Evolutionary conservation across 2,113 vertebrate species (phyloP).

Genomic region (Sorex araneus): DNA sequence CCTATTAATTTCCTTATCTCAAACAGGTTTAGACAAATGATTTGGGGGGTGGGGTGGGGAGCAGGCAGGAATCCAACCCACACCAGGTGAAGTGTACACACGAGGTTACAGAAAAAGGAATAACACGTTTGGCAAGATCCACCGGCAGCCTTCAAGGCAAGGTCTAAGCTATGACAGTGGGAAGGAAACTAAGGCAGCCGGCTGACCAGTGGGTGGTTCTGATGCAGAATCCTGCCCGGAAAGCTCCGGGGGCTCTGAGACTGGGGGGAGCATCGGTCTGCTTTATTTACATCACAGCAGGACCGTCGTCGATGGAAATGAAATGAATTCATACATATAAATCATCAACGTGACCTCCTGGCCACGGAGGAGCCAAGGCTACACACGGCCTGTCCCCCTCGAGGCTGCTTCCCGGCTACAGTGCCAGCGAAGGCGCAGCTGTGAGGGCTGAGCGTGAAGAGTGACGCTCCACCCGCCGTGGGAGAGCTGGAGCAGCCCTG

Average conservation of each 20-base stretch:
- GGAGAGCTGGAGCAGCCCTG: neutral
- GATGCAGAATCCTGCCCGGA: neutral
- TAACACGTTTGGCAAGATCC: neutral
- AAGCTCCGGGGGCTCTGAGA: no score
- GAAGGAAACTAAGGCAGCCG: neutral
- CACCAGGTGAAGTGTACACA: neutral
- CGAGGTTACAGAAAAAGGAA: neutral
- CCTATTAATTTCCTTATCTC: conserved; percentile 3
- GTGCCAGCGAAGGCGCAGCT: neutral
- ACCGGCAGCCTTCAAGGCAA: neutral
- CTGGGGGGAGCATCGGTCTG: neutral
- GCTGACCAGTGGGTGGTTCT: neutral
- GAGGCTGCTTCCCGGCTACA: neutral
- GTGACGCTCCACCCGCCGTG: neutral
- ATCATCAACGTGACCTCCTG: neutral
- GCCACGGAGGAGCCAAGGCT: neutral
- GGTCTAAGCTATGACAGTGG: neutral
- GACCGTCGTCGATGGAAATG: neutral
- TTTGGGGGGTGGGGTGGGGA: neutral
- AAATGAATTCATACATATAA: neutral
- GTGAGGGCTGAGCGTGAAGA: neutral
- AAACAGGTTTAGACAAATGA: neutral
- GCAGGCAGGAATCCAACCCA: neutral
- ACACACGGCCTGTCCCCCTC: neutral
- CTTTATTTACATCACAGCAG: neutral